A percentile compares a stretch with the other conserved stretches of the same genome.
Evolutionary conservation across 2,888 invertebrate species (phyloP).

Genomic region (Sturmia bella): DNA sequence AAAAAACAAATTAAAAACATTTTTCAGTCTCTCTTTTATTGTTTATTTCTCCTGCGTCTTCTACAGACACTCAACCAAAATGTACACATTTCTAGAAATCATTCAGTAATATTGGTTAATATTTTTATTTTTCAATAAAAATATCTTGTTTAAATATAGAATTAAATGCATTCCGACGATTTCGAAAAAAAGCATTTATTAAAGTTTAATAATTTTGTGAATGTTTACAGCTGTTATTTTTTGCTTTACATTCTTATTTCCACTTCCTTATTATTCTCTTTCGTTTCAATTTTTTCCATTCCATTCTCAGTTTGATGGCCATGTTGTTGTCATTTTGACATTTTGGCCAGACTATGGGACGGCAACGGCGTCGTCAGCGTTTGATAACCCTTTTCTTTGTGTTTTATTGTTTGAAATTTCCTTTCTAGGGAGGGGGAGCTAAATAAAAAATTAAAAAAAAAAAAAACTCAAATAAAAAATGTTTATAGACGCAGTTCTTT

Average conservation of each 20-base stretch:
- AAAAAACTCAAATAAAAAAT: not conserved
- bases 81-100: too few species aligned
- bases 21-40: not conserved
- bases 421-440: slow-evolving; percentile 13
- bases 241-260: not conserved
- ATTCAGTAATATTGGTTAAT: not conserved
- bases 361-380: slow-evolving; percentile 18
- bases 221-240: slow-evolving; percentile 59
- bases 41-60: slow-evolving; percentile 2
- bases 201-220: slow-evolving; percentile 35
- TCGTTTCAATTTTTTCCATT: not conserved
- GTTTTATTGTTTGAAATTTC: not conserved
- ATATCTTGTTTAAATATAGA: not conserved
- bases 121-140: not conserved
- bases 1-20: not conserved
- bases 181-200: not conserved
- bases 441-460: not conserved
- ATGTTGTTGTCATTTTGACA: slow-evolving; percentile 61
- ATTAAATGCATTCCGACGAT: not conserved
- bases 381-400: slow-evolving; percentile 24
- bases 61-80: not conserved
- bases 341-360: slow-evolving; percentile 56
- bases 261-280: slow-evolving; percentile 4
- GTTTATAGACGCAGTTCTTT: not conserved
- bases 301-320: slow-evolving; percentile 21